Evolutionary conservation across 2,888 invertebrate species (phyloP).

Genomic region (Drosophila niveifrons): DNA sequence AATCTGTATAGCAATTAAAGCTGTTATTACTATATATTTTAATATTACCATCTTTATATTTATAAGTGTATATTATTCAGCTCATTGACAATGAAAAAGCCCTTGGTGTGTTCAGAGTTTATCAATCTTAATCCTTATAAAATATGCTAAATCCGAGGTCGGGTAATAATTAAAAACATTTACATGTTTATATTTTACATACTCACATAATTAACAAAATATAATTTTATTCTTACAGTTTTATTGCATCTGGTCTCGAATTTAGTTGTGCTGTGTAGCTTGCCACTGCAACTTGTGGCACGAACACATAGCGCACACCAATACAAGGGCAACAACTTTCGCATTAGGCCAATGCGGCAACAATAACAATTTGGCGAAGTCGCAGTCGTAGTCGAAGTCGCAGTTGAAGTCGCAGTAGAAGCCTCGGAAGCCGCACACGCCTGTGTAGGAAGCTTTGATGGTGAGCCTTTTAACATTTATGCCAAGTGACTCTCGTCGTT

Average conservation of each 20-base stretch:
- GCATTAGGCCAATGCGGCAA: constrained; percentile 63
- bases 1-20: too few relatives aligned
- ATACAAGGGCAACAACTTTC: constrained; percentile 80
- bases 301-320: constrained; percentile 62
- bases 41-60: too few relatives aligned
- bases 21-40: too few relatives aligned
- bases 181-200: background rate
- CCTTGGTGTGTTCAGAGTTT: too few relatives aligned
- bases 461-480: constrained; percentile 75
- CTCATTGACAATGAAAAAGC: too few relatives aligned
- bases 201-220: background rate
- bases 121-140: too few relatives aligned
- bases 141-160: too few relatives aligned
- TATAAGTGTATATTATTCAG: too few relatives aligned
- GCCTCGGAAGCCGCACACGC: constrained; percentile 59
- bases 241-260: background rate
- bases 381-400: constrained; percentile 15
- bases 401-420: constrained; percentile 6
- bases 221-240: background rate
- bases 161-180: too few relatives aligned
- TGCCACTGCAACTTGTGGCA: constrained; percentile 75
- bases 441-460: constrained; percentile 65
- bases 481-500: constrained; percentile 41
- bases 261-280: constrained; percentile 49
- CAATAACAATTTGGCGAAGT: constrained; percentile 33